Evolutionary conservation across 2,797 vertebrate species (phyloP).

Genomic region (Tympanoctomys barrerae): DNA sequence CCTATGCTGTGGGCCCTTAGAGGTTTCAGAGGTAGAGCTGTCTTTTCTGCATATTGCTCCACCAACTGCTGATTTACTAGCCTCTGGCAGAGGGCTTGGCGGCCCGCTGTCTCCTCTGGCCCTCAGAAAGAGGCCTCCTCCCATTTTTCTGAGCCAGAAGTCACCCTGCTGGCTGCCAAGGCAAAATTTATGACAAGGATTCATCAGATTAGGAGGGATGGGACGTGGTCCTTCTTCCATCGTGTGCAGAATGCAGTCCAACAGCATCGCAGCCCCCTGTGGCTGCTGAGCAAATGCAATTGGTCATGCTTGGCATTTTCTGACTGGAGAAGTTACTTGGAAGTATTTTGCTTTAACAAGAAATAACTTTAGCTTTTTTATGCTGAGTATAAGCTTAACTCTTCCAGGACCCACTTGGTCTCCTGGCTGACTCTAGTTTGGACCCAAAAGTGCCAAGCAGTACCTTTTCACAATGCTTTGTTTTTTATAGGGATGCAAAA

Average conservation of each 20-base stretch:
- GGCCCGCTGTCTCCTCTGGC: conserved; percentile 69
- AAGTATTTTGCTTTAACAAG: conserved; percentile 75
- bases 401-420: neutral
- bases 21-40: neutral
- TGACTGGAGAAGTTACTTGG: conserved; percentile 71
- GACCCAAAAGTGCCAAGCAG: neutral
- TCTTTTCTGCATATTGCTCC: neutral
- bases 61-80: conserved; percentile 65
- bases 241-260: conserved; percentile 80
- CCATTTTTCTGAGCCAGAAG: conserved; percentile 70
- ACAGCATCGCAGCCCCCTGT: conserved; percentile 38
- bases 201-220: conserved; percentile 84
- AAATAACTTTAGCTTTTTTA: conserved; percentile 60
- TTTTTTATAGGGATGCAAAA: neutral
- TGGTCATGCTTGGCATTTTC: conserved; percentile 72
- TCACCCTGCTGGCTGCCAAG: conserved; percentile 67
- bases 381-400: conserved; percentile 1
- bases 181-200: conserved; percentile 84
- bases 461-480: neutral
- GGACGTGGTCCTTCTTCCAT: conserved; percentile 65
- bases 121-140: conserved; percentile 78
- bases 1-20: neutral
- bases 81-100: conserved; percentile 29
- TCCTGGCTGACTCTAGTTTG: neutral
- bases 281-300: conserved; percentile 58